Conservation (phyloP, 92 coral and sea anemone species). For the Actinostola sp. region DNA sequence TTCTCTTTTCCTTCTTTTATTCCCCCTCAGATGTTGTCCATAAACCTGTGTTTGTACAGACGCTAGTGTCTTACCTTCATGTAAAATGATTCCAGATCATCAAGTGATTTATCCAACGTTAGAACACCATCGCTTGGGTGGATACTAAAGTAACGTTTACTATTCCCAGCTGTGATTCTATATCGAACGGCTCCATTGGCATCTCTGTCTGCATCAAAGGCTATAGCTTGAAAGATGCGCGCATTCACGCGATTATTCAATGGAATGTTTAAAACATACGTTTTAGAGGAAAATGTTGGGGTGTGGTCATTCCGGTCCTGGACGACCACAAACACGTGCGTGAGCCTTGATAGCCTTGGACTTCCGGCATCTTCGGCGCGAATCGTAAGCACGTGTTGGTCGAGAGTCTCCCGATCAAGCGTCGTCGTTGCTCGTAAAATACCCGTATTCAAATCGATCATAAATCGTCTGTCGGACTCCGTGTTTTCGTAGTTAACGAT, state of each 20-base stretch:
- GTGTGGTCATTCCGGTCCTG: slow-evolving; percentile 81
- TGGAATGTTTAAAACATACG: slow-evolving; percentile 56
- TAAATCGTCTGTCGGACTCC: slow-evolving; percentile 60
- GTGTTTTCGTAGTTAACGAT: slow-evolving; percentile 68
- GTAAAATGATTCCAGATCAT: slow-evolving; percentile 57
- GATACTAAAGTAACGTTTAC: slow-evolving; percentile 46
- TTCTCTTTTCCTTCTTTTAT: too few relatives aligned
- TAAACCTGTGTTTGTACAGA: too few relatives aligned
- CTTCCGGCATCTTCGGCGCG: slow-evolving; percentile 77
- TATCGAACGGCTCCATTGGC: slow-evolving; percentile 76
- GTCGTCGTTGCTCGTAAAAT: slow-evolving; percentile 38
- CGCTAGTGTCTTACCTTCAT: slow-evolving; percentile 52
- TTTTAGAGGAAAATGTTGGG: slow-evolving; percentile 73
- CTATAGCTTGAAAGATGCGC: slow-evolving; percentile 56
- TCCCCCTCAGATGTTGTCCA: too few relatives aligned
- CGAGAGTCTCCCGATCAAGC: slow-evolving; percentile 73
- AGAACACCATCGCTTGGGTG: slow-evolving; percentile 61
- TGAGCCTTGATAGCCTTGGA: slow-evolving; percentile 61
- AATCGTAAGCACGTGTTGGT: slow-evolving; percentile 74
- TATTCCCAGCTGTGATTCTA: slow-evolving; percentile 59
- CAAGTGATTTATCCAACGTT: slow-evolving; percentile 47
- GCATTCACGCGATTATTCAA: slow-evolving; percentile 64
- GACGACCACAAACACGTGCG: slow-evolving; percentile 76
- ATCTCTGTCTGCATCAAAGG: slow-evolving; percentile 83
- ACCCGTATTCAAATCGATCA: slow-evolving; percentile 52